Evolutionary conservation across 92 coral and sea anemone genomes (phyloP).

Genomic region (Palythoa heliodiscus): DNA sequence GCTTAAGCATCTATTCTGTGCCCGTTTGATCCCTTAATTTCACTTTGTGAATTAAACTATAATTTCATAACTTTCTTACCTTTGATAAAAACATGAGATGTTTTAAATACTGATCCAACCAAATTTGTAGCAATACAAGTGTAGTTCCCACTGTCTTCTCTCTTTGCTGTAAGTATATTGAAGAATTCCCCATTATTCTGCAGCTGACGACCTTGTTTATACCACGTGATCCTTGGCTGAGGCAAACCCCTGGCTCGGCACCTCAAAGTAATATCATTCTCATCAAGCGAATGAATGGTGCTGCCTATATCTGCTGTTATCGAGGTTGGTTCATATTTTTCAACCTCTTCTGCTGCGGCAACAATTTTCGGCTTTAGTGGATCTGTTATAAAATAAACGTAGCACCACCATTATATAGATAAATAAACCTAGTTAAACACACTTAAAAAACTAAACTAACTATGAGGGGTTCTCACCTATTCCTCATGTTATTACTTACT

Average conservation of each 20-base stretch:
- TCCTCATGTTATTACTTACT: neutral
- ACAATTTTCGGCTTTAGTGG: constrained; percentile 53
- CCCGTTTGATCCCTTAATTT: too few relatives aligned
- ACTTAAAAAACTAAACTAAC: neutral
- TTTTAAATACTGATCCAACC: constrained; percentile 63
- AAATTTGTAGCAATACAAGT: constrained; percentile 75
- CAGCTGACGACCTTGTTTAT: constrained; percentile 58
- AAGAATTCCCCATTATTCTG: constrained; percentile 43
- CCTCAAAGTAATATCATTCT: constrained; percentile 61
- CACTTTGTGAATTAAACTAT: too few relatives aligned
- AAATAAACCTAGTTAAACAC: too few relatives aligned
- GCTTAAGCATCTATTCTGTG: too few relatives aligned
- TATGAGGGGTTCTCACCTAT: neutral
- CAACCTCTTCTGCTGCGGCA: constrained; percentile 35
- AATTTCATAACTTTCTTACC: constrained; percentile 46
- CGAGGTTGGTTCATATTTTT: constrained; percentile 52
- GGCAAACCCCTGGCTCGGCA: constrained; percentile 87
- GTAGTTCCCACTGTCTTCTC: constrained; percentile 65
- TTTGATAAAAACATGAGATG: constrained; percentile 55
- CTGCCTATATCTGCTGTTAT: constrained; percentile 68
- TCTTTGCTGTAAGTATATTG: constrained; percentile 49
- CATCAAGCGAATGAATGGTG: constrained; percentile 62
- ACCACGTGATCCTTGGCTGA: constrained; percentile 76
- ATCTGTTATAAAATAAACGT: constrained; percentile 24
- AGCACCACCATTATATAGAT: neutral